phyloP scores from a whole-genome alignment of 2,797 vertebrate genomes.

The Helostoma temminkii region DNA sequence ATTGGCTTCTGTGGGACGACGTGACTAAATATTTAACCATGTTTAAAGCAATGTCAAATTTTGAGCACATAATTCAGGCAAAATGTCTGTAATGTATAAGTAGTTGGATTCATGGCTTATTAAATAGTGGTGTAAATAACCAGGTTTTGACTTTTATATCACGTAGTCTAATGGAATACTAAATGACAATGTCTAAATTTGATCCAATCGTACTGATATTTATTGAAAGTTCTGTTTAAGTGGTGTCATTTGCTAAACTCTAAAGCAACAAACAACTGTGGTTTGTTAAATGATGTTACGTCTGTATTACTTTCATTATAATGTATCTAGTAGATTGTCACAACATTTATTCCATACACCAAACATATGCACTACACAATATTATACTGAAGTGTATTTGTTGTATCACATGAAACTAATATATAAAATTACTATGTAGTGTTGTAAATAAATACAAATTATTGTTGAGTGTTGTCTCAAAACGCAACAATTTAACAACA shows the following conservation, averaged over 20 bases:
- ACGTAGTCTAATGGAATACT: background rate
- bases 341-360: background rate
- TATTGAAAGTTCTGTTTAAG: conserved; percentile 8
- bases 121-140: conserved; percentile 1
- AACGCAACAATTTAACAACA: background rate
- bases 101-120: conserved; percentile 10
- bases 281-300: conserved; percentile 26
- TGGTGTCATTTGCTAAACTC: conserved; percentile 9
- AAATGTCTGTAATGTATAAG: conserved; percentile 12
- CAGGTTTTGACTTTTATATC: conserved; percentile 21
- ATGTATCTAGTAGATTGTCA: background rate
- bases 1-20: background rate
- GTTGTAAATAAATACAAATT: conserved; percentile 14
- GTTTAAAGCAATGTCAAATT: conserved; percentile 5
- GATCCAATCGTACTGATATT: background rate
- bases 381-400: conserved; percentile 28
- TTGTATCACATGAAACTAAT: conserved; percentile 13
- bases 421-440: conserved; percentile 1
- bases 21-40: conserved; percentile 11
- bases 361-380: conserved; percentile 2
- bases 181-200: background rate
- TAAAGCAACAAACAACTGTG: conserved; percentile 25
- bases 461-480: background rate
- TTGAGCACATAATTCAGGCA: background rate
- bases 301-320: conserved; percentile 20